Percentiles rank a stretch among this genome's conserved stretches.
Evolutionary conservation across 1,140 invertebrate species (phyloP).

Genomic region (Macrosteles quadrilineatus): DNA sequence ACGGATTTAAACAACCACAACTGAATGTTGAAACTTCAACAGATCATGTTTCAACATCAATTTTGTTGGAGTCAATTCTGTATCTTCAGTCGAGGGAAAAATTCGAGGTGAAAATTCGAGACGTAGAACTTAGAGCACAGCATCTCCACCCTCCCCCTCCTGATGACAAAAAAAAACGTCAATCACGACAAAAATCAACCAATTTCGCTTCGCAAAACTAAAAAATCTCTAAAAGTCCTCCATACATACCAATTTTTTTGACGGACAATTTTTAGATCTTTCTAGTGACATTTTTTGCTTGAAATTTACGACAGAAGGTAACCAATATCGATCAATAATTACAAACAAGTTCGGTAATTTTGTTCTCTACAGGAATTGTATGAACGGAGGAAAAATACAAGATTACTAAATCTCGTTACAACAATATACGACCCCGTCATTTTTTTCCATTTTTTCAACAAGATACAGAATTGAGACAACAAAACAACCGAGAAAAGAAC

Average conservation of each 20-base stretch:
- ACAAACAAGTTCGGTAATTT: too few species aligned
- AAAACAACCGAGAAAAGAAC: neutral
- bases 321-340: too few species aligned
- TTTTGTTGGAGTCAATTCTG: slow-evolving; percentile 13
- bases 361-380: too few species aligned
- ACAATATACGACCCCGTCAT: slow-evolving; percentile 1
- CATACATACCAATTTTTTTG: neutral
- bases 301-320: too few species aligned
- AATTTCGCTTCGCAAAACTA: neutral
- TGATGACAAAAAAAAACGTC: slow-evolving; percentile 20
- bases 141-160: slow-evolving; percentile 29
- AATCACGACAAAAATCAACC: neutral
- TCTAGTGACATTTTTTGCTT: too few species aligned
- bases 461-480: slow-evolving; percentile 13
- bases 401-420: slow-evolving; percentile 31
- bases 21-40: too few species aligned
- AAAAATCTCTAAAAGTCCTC: neutral
- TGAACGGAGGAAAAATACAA: slow-evolving; percentile 11
- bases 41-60: too few species aligned
- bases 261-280: neutral
- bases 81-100: slow-evolving; percentile 24
- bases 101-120: too few species aligned
- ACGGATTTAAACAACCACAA: too few species aligned
- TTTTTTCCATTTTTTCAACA: neutral
- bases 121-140: slow-evolving; percentile 22